Base-by-base conservation (phyloP, 2,888 invertebrate genomes). In the Drosophila sordidapex region DNA sequence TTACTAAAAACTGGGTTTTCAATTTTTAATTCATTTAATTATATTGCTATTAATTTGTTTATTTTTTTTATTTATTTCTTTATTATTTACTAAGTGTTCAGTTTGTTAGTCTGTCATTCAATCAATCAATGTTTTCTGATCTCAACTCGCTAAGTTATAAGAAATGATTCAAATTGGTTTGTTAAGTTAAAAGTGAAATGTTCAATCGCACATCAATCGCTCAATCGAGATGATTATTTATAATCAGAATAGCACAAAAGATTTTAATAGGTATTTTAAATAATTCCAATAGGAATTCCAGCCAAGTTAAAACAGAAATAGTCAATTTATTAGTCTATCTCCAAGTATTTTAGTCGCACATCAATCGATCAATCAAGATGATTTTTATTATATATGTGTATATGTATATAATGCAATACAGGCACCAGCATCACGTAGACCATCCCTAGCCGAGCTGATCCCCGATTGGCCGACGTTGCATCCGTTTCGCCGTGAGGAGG, bases 371-470 rank as follows among this genome's bases (percentile, higher is more conserved):
- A 25, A 46, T 46, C 21, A 46, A 46, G 7, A 46, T 25, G 25
- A 46, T 46, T 46, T 46, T 46, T 46, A 25, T 25, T 46, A 25
- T 53, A 74, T 74, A 29, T 48, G 48, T 54, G 43, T 61, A 35
- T 61, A 52, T 62, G 68, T 76, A 56, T 70, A 68, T 48, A 61
- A 81, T 79, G 58, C 40, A 74, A 74, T 60, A 59, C 91, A 93
- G 93, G 87, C 91, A 66, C 91, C 92, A 93, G 93, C 94, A 93
- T 94, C 95, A 90, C 96, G 97, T 95, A 95, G 97, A 95, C 96
- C 96, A 93, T 98, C 97, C 92, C 95, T 98, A 94, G 97, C 97
- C 92, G 98, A 98, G 95, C 95, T 98, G 95, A 98, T 98, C 94
- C 98, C 98, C 93, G 98, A 98, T 95, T 98, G 98, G 98, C 98